phyloP scores from a whole-genome alignment of 2,888 invertebrate species.

The Heteromyza rotundicornis region DNA sequence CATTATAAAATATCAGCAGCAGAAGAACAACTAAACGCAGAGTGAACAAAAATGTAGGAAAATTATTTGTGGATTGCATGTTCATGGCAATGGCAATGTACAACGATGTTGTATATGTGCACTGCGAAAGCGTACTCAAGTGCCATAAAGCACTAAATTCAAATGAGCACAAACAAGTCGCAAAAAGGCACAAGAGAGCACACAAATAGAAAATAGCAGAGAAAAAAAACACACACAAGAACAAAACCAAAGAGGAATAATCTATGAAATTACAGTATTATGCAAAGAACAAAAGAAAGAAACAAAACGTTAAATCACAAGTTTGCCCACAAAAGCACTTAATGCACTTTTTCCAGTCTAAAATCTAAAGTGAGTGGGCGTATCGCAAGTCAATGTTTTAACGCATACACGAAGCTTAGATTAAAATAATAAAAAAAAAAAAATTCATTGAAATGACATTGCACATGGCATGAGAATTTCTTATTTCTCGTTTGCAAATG shows the following conservation, averaged over 20 bases:
- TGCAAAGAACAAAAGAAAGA: constrained; percentile 13
- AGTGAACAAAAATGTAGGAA: constrained; percentile 38
- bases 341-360: not conserved
- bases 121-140: constrained; percentile 9
- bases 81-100: constrained; percentile 20
- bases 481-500: too few species aligned
- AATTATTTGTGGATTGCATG: constrained; percentile 37
- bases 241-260: constrained; percentile 30
- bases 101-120: not conserved
- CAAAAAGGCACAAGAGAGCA: constrained; percentile 15
- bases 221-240: constrained; percentile 41
- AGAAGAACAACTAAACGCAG: too few species aligned
- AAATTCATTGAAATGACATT: too few species aligned
- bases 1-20: too few species aligned
- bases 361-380: not conserved
- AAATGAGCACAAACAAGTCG: constrained; percentile 26
- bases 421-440: too few species aligned
- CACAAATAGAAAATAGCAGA: too few species aligned
- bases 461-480: too few species aligned
- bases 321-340: not conserved
- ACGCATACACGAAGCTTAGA: not conserved
- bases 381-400: not conserved
- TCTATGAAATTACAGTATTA: constrained; percentile 20
- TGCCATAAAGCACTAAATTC: constrained; percentile 25
- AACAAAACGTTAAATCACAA: constrained; percentile 7